Percentiles rank a stretch among this genome's conserved stretches.
phyloP scores from a whole-genome alignment of 30 jellyfish, hydroid and myxozoan species.

The Aurelia aurita complex sp. Pacific region DNA sequence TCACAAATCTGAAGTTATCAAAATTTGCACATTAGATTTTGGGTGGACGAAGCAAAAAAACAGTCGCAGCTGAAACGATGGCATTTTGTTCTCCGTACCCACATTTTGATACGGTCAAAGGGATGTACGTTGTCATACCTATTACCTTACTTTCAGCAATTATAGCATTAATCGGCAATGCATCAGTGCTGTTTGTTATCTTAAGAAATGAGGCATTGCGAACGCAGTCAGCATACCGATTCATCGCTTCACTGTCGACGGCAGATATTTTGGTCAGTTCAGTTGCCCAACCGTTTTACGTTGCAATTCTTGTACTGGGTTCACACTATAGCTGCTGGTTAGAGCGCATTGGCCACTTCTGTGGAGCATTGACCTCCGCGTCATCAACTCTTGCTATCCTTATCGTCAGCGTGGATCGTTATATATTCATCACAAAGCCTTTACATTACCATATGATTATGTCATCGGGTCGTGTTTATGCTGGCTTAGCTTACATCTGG shows the following conservation, averaged over 20 bases:
- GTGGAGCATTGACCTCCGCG: constrained; percentile 44
- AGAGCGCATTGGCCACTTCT: constrained; percentile 39
- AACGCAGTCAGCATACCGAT: constrained; percentile 79
- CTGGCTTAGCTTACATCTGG: constrained; percentile 51
- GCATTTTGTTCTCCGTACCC: constrained; percentile 53
- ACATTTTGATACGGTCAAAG: constrained; percentile 2
- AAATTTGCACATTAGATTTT: no score
- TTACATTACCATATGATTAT: constrained; percentile 33
- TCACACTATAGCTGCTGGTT: constrained; percentile 52
- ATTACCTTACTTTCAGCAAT: constrained; percentile 40
- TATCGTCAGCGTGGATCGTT: constrained; percentile 57
- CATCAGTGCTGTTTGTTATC: constrained; percentile 35
- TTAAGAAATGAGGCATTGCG: constrained; percentile 54
- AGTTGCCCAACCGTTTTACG: constrained; percentile 81
- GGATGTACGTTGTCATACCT: constrained; percentile 48
- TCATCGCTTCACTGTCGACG: constrained; percentile 71
- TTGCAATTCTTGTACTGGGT: constrained; percentile 52
- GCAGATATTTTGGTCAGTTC: constrained; percentile 78
- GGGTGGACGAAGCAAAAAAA: no score
- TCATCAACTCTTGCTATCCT: constrained; percentile 45
- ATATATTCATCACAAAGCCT: constrained; percentile 46
- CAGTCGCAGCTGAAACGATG: no score
- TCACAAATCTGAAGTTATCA: no score
- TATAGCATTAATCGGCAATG: constrained; percentile 43
- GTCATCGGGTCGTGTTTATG: constrained; percentile 31